These are phyloP conservation scores for Leguminivora glycinivorella DNA, from an alignment of 1,140 invertebrate species.

Conservation along the genomic window DNA sequence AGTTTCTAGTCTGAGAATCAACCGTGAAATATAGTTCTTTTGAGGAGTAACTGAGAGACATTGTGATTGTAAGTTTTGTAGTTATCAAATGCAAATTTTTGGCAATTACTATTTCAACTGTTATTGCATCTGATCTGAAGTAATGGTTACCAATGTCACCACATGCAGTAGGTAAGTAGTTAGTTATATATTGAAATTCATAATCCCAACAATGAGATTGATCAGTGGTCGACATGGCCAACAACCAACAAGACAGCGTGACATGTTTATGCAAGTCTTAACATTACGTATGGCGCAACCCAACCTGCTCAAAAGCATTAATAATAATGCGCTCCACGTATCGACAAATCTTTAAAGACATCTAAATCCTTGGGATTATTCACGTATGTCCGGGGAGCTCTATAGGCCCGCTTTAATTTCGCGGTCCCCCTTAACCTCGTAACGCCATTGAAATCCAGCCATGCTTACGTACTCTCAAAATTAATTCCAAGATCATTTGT, in stretches of 20 bases:
- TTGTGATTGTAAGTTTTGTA: too few relatives aligned
- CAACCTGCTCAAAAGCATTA: not conserved
- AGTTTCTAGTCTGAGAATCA: too few relatives aligned
- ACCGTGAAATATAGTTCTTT: too few relatives aligned
- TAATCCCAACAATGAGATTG: not conserved
- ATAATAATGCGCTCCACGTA: not conserved
- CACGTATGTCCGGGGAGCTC: conserved; percentile 7
- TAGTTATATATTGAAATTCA: not conserved
- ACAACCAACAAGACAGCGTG: conserved; percentile 21
- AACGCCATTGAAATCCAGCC: conserved; percentile 6
- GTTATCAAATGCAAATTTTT: too few relatives aligned
- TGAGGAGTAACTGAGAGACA: too few relatives aligned
- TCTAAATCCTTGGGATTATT: not conserved
- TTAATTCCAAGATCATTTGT: conserved; percentile 22
- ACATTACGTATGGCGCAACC: not conserved
- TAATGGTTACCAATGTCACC: not conserved
- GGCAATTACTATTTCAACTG: too few relatives aligned
- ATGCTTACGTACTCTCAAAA: conserved; percentile 19
- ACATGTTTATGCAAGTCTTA: conserved; percentile 15
- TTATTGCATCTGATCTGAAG: too few relatives aligned
- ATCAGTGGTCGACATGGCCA: not conserved
- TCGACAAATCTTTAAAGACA: not conserved
- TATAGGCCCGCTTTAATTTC: conserved; percentile 6
- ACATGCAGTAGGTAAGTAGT: not conserved
- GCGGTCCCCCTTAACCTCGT: conserved; percentile 9